Conservation (phyloP, 2,797 vertebrate species). For the Percopsis omiscomaycus region DNA sequence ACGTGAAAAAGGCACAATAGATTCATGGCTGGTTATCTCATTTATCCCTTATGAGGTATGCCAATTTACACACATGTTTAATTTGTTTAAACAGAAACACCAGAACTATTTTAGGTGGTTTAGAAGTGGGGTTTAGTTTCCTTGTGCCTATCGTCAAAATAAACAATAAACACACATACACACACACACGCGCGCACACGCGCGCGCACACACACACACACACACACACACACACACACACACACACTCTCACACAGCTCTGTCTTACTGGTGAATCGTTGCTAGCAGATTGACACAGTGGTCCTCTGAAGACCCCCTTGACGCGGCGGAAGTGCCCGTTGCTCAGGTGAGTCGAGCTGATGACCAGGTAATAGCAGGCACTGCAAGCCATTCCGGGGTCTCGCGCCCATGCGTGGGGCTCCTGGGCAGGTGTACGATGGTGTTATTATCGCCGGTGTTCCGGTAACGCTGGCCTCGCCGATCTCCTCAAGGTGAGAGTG, state of each 20-base stretch:
- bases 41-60: constrained; percentile 38
- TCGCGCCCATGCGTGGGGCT: constrained; percentile 38
- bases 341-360: constrained; percentile 97
- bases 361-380: constrained; percentile 96
- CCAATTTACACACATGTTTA: constrained; percentile 1
- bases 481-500: neutral
- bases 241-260: neutral
- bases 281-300: constrained; percentile 84
- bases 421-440: neutral
- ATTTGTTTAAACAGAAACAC: too few relatives aligned
- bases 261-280: constrained; percentile 85
- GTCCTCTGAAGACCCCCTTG: constrained; percentile 97
- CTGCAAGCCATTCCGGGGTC: constrained; percentile 87
- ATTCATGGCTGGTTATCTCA: constrained; percentile 44
- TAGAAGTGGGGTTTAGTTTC: too few relatives aligned
- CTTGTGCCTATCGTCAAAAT: neutral
- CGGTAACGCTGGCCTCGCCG: neutral
- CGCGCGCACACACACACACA: constrained; percentile 7
- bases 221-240: constrained; percentile 18
- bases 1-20: constrained; percentile 32
- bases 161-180: neutral
- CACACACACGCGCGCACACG: neutral
- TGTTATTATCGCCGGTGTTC: neutral
- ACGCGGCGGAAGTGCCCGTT: constrained; percentile 97
- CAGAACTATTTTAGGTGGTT: too few relatives aligned